Conservation (phyloP, 2,113 vertebrate genomes). For the Microtus oregoni region DNA sequence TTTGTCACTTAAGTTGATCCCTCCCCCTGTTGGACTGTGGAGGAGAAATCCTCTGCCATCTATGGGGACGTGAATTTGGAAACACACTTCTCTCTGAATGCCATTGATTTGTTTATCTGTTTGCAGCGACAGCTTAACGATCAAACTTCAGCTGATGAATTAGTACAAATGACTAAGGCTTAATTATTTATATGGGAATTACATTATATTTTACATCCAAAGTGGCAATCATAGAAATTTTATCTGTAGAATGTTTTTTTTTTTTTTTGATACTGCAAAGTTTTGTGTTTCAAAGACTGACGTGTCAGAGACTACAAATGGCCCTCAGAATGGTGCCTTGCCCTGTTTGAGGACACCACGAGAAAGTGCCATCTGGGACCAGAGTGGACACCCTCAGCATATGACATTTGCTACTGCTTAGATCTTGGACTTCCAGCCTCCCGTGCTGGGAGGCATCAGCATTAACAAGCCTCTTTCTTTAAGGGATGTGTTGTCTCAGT, state of each 20-base stretch:
- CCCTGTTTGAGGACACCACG: background rate
- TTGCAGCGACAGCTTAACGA: background rate
- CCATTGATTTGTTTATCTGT: background rate
- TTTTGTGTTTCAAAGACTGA: conserved; percentile 1
- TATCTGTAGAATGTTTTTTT: background rate
- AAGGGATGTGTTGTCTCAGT: background rate
- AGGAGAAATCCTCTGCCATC: background rate
- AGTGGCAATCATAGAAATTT: background rate
- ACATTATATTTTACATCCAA: background rate
- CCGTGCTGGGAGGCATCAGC: too few species aligned
- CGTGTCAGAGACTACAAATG: background rate
- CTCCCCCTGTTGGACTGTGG: background rate
- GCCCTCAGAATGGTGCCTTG: background rate
- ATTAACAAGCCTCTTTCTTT: background rate
- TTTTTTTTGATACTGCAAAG: background rate
- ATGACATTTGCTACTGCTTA: background rate
- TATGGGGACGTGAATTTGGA: rapidly evolving
- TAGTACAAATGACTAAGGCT: background rate
- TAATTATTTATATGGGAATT: conserved; percentile 35
- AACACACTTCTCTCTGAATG: background rate
- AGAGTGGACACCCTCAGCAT: background rate
- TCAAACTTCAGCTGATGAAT: background rate
- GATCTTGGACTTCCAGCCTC: background rate
- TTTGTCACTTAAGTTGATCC: background rate
- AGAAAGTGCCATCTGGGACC: background rate